Evolutionary conservation across 1,140 invertebrate genomes (phyloP).

Genomic region (Penaeus japonicus): DNA sequence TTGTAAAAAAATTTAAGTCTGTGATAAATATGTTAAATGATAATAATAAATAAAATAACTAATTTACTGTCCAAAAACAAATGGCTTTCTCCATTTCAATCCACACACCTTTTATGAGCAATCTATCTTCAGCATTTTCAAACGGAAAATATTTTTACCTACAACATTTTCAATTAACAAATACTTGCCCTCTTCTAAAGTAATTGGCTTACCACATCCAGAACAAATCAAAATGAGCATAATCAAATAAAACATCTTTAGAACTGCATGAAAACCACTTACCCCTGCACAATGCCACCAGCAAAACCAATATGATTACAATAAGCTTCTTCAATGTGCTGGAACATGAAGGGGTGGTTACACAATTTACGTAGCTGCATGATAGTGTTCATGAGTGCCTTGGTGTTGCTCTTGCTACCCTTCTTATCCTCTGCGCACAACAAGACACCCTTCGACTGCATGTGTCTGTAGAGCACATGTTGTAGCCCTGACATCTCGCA

Average conservation of each 20-base stretch:
- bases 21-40: no score
- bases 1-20: no score
- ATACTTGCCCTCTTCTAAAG: no score
- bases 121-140: no score
- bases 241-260: constrained; percentile 72
- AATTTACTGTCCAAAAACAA: no score
- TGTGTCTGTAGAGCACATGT: constrained; percentile 91
- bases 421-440: constrained; percentile 86
- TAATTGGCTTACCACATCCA: no score
- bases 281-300: constrained; percentile 65
- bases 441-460: constrained; percentile 95
- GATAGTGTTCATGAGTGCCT: constrained; percentile 99
- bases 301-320: constrained; percentile 81
- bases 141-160: no score
- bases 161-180: no score
- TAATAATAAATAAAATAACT: no score
- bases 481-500: constrained; percentile 98
- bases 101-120: no score
- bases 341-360: constrained; percentile 99
- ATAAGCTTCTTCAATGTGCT: constrained; percentile 97
- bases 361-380: constrained; percentile 97
- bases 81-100: no score
- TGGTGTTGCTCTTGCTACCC: constrained; percentile 93
- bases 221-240: no score
- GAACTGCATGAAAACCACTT: constrained; percentile 42